These are phyloP conservation scores for Stenopsyche tienmushanensis DNA, from an alignment of 1,140 invertebrate species.

Conservation along the genomic window DNA sequence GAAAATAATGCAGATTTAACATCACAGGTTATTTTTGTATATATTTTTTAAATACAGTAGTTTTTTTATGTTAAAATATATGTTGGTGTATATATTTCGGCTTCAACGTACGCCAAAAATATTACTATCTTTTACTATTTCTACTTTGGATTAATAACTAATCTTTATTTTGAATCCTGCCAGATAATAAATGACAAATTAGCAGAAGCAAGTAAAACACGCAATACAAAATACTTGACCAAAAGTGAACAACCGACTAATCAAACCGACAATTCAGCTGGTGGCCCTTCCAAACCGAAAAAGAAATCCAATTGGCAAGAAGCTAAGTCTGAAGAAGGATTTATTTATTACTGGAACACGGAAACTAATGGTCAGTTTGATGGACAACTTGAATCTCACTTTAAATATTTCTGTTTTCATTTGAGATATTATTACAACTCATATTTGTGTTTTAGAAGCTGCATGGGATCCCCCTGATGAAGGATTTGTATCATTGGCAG, in stretches of 20 bases:
- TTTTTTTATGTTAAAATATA: not conserved
- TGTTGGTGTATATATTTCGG: too few relatives aligned
- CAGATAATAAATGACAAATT: conserved; percentile 45
- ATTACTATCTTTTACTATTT: not conserved
- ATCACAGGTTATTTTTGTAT: conserved; percentile 51
- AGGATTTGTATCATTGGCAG: conserved; percentile 62
- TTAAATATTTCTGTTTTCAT: conserved; percentile 11
- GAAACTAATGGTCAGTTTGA: conserved; percentile 62
- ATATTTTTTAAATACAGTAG: not conserved
- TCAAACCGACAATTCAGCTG: conserved; percentile 45
- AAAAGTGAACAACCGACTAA: conserved; percentile 41
- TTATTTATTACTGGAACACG: conserved; percentile 79
- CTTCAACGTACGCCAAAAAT: not conserved
- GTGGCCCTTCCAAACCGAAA: conserved; percentile 44
- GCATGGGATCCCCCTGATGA: conserved; percentile 66
- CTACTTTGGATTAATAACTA: too few relatives aligned
- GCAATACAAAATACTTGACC: conserved; percentile 26
- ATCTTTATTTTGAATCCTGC: too few relatives aligned
- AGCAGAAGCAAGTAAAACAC: conserved; percentile 41
- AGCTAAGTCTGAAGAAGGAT: conserved; percentile 66
- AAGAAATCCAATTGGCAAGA: conserved; percentile 65
- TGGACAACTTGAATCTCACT: conserved; percentile 31
- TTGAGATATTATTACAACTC: conserved; percentile 28
- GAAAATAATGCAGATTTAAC: conserved; percentile 73
- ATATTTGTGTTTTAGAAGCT: conserved; percentile 54